Evolutionary conservation across 1,140 invertebrate genomes (phyloP).

Genomic region (Patella vulgata): DNA sequence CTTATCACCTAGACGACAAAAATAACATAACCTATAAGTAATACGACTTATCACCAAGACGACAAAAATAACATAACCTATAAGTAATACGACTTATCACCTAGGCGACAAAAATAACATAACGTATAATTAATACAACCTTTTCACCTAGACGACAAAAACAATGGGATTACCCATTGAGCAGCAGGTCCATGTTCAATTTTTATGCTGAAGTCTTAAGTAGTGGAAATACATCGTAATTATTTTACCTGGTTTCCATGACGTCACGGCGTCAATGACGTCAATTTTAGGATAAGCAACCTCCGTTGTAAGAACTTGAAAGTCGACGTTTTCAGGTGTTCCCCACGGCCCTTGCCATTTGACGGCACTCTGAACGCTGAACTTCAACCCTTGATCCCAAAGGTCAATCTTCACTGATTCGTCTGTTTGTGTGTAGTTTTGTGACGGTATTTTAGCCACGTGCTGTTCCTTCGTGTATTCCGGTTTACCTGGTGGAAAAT

Average conservation of each 20-base stretch:
- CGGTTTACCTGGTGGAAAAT: constrained; percentile 2
- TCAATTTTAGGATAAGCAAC: constrained; percentile 9
- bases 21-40: not conserved
- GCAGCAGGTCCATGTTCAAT: too few species aligned
- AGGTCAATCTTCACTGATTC: not conserved
- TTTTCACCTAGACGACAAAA: too few species aligned
- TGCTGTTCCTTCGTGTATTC: not conserved
- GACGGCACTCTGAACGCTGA: too few species aligned
- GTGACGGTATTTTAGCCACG: not conserved
- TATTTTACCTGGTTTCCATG: constrained; percentile 17
- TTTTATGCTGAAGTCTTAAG: too few species aligned
- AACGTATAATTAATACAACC: too few species aligned
- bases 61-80: not conserved
- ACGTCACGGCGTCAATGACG: constrained; percentile 2
- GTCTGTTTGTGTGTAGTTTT: too few species aligned
- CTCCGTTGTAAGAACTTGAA: constrained; percentile 8
- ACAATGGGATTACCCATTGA: too few species aligned
- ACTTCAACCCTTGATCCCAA: not conserved
- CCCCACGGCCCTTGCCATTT: too few species aligned
- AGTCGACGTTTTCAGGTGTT: not conserved
- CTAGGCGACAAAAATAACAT: not conserved
- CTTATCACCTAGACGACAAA: constrained; percentile 16
- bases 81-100: not conserved
- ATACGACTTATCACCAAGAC: not conserved
- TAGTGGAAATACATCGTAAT: too few species aligned